Percentiles rank a stretch among this genome's conserved stretches.
Conservation (phyloP, 2,888 invertebrate species). For the Tricholauxania praeusta region DNA sequence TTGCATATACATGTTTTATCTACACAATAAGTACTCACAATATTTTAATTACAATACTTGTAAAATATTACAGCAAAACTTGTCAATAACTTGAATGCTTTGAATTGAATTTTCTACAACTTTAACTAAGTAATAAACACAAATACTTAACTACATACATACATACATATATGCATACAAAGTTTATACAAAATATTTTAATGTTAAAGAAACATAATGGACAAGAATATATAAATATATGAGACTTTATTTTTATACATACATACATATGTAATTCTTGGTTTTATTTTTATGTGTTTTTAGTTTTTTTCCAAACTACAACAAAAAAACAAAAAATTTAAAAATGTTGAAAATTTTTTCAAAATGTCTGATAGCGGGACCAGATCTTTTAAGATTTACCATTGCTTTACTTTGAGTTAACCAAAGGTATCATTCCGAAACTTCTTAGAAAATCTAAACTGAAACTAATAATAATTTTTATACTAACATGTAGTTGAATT, state of each 20-base stretch:
- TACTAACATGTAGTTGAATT: no score
- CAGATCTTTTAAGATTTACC: constrained; percentile 69
- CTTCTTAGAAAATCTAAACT: not conserved
- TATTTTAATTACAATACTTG: no score
- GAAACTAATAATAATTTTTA: no score
- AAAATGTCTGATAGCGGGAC: constrained; percentile 70
- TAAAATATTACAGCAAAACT: no score
- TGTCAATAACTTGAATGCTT: no score
- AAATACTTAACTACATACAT: not conserved
- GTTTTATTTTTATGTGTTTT: constrained; percentile 44
- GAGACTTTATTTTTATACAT: constrained; percentile 45
- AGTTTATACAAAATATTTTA: constrained; percentile 9
- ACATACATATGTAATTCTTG: constrained; percentile 36
- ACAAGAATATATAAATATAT: constrained; percentile 15
- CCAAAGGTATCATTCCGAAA: not conserved
- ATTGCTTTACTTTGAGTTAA: constrained; percentile 57
- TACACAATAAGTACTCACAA: no score
- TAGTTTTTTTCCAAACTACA: constrained; percentile 49
- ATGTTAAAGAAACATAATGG: not conserved
- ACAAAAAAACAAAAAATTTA: constrained; percentile 49
- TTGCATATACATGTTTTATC: no score
- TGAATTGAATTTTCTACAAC: no score
- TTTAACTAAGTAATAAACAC: not conserved
- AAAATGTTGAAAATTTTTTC: constrained; percentile 65
- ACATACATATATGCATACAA: constrained; percentile 18